phyloP scores from a whole-genome alignment of 2,113 vertebrate species.

The Chaetura pelagica region DNA sequence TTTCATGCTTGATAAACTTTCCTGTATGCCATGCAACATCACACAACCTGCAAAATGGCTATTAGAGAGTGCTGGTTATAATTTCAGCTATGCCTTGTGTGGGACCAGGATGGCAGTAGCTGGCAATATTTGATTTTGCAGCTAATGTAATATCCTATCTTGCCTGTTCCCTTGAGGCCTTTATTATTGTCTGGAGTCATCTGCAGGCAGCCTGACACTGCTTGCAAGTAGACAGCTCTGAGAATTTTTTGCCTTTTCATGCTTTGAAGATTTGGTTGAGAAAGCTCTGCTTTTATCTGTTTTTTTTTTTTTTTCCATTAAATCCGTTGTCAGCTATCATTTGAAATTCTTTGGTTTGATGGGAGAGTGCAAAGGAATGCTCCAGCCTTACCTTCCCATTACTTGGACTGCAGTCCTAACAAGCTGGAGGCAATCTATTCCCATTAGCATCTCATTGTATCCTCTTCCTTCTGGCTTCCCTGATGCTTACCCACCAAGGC shows the following conservation, averaged over 20 bases:
- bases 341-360: neutral
- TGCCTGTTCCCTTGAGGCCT: neutral
- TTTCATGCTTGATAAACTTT: neutral
- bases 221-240: neutral
- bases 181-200: neutral
- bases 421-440: neutral
- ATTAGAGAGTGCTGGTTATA: neutral
- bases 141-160: neutral
- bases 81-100: neutral
- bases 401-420: neutral
- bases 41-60: neutral
- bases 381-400: neutral
- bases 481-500: neutral
- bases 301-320: neutral
- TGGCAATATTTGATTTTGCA: constrained; percentile 21
- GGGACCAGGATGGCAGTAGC: neutral
- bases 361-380: neutral
- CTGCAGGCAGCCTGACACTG: neutral
- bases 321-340: constrained; percentile 6
- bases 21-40: neutral
- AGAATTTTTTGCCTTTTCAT: neutral
- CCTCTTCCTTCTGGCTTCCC: neutral
- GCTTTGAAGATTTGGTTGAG: constrained; percentile 28
- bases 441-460: neutral
- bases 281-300: constrained; percentile 2